phyloP scores from a whole-genome alignment of 1,140 invertebrate species.

The Lasioglossum baleicum region DNA sequence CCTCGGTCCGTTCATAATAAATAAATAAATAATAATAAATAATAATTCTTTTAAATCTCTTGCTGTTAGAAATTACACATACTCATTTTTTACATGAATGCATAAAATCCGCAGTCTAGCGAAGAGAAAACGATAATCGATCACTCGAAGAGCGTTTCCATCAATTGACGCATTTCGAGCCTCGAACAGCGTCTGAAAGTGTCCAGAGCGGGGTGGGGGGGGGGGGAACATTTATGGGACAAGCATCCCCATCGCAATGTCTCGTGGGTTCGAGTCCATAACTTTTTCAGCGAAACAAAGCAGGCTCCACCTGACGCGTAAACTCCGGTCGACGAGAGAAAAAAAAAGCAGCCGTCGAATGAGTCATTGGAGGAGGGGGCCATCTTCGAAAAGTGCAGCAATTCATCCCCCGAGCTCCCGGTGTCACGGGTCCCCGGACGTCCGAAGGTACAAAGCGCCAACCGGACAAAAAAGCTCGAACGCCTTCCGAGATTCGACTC shows the following conservation, averaged over 20 bases:
- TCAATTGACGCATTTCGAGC: too few species aligned
- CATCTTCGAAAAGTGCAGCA: neutral
- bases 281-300: neutral
- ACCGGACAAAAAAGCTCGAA: conserved; percentile 60
- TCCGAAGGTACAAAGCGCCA: neutral
- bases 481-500: conserved; percentile 71
- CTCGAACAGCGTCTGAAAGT: too few species aligned
- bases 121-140: too few species aligned
- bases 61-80: too few species aligned
- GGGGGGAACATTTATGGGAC: neutral
- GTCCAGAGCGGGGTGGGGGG: too few species aligned
- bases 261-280: neutral
- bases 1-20: too few species aligned
- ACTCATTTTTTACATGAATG: too few species aligned
- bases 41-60: too few species aligned
- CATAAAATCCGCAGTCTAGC: too few species aligned
- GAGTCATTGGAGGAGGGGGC: neutral
- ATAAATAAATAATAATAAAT: too few species aligned
- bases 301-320: neutral
- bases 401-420: neutral
- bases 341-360: neutral
- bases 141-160: too few species aligned
- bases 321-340: neutral
- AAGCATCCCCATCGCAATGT: neutral
- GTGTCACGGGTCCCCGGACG: too few species aligned